Evolutionary conservation across 2,888 invertebrate species (phyloP).

Genomic region (Margaritifera margaritifera): DNA sequence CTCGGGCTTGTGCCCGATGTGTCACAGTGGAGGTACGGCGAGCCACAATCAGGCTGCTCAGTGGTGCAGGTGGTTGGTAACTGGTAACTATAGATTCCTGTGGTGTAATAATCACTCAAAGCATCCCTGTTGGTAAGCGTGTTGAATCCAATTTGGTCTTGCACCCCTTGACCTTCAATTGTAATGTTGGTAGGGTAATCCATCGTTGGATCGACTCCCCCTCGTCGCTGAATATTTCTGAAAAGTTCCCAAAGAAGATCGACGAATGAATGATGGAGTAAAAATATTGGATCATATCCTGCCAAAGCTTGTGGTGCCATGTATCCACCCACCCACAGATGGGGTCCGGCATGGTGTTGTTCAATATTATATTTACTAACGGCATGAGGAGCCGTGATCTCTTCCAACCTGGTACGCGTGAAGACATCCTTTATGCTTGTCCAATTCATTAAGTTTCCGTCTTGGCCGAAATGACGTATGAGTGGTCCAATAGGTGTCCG

Average conservation of each 20-base stretch:
- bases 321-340: constrained; percentile 56
- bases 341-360: constrained; percentile 46
- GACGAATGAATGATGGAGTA: constrained; percentile 57
- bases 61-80: constrained; percentile 51
- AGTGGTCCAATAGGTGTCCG: constrained; percentile 44
- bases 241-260: constrained; percentile 62
- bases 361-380: constrained; percentile 42
- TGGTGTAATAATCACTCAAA: constrained; percentile 46
- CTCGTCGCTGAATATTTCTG: constrained; percentile 41
- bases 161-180: constrained; percentile 37
- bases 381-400: constrained; percentile 43
- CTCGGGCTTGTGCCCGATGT: constrained; percentile 25
- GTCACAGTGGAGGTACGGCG: constrained; percentile 46
- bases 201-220: constrained; percentile 43
- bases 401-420: constrained; percentile 31
- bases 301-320: constrained; percentile 58
- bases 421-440: constrained; percentile 40
- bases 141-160: constrained; percentile 52
- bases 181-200: constrained; percentile 48
- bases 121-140: constrained; percentile 50
- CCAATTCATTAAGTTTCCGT: constrained; percentile 47
- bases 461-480: constrained; percentile 47
- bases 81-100: constrained; percentile 53
- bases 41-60: constrained; percentile 47
- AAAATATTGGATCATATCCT: constrained; percentile 60